Evolutionary conservation across 2,113 vertebrate species (phyloP).

Genomic region (Terrapene triunguis): DNA sequence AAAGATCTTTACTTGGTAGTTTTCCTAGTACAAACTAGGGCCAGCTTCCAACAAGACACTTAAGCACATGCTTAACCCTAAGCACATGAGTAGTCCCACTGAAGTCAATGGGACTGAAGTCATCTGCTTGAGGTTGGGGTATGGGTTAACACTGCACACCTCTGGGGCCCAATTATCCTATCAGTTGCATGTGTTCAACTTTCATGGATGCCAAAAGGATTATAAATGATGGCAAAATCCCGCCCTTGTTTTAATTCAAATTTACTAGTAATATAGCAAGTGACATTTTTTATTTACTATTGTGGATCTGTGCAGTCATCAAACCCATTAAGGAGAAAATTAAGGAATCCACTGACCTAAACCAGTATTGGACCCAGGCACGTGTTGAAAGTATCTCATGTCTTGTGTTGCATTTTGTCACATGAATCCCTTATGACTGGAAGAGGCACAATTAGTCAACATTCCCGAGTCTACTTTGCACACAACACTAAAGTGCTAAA

Average conservation of each 20-base stretch:
- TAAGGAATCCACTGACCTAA: constrained; percentile 43
- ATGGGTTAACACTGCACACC: fast-evolving
- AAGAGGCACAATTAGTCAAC: neutral
- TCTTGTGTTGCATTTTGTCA: neutral
- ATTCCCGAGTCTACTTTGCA: neutral
- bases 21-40: neutral
- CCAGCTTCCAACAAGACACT: neutral
- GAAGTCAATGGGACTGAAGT: constrained; percentile 52
- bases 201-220: neutral
- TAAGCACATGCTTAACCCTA: neutral
- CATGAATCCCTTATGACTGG: constrained; percentile 33
- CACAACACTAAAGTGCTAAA: neutral
- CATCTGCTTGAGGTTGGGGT: neutral
- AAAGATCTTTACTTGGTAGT: neutral
- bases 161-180: neutral
- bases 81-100: fast-evolving
- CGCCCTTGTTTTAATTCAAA: neutral
- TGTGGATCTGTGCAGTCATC: constrained; percentile 52
- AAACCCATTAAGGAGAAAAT: constrained; percentile 68
- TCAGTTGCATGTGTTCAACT: neutral
- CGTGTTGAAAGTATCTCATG: neutral
- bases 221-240: constrained; percentile 10
- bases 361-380: neutral
- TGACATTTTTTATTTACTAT: constrained; percentile 30
- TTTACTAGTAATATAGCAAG: constrained; percentile 7